Percentiles rank a stretch among this genome's conserved stretches.
Evolutionary conservation across 2,797 vertebrate genomes (phyloP).

Genomic region (Scarus forsteni): DNA sequence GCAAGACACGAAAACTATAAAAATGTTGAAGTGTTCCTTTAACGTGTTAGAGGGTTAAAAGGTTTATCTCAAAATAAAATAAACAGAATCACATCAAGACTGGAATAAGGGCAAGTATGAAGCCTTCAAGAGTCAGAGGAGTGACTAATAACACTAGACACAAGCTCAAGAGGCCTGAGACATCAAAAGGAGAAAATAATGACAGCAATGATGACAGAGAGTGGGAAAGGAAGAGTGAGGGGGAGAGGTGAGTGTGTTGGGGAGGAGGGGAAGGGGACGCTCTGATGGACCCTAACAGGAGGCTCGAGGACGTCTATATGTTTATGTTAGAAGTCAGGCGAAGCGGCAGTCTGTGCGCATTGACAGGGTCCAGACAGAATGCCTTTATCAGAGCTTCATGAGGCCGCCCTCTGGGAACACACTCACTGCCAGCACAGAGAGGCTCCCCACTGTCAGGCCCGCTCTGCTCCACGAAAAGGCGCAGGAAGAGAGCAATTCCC

Average conservation of each 20-base stretch:
- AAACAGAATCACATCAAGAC: conserved; percentile 79
- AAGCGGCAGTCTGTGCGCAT: conserved; percentile 70
- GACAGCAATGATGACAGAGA: conserved; percentile 87
- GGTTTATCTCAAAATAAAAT: conserved; percentile 70
- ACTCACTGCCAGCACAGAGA: conserved; percentile 72
- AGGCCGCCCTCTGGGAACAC: conserved; percentile 81
- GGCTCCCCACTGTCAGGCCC: conserved; percentile 82
- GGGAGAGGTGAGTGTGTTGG: conserved; percentile 51
- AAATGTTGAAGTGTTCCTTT: not conserved
- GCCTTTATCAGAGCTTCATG: conserved; percentile 80
- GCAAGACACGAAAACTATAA: too few species aligned
- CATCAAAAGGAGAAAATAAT: conserved; percentile 87
- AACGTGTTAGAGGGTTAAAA: conserved; percentile 23
- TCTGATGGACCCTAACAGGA: conserved; percentile 78
- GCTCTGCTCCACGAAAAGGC: conserved; percentile 70
- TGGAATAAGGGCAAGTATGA: conserved; percentile 68
- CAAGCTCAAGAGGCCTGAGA: conserved; percentile 82
- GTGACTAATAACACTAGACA: conserved; percentile 77
- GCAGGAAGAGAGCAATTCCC: conserved; percentile 84
- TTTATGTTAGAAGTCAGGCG: conserved; percentile 82
- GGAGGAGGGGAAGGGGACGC: conserved; percentile 44
- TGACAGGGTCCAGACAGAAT: conserved; percentile 81
- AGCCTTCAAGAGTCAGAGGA: conserved; percentile 79
- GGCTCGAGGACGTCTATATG: conserved; percentile 83
- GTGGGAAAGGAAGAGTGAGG: conserved; percentile 63